Conservation (phyloP, 2,797 vertebrate genomes). For the Alfaro cultratus region DNA sequence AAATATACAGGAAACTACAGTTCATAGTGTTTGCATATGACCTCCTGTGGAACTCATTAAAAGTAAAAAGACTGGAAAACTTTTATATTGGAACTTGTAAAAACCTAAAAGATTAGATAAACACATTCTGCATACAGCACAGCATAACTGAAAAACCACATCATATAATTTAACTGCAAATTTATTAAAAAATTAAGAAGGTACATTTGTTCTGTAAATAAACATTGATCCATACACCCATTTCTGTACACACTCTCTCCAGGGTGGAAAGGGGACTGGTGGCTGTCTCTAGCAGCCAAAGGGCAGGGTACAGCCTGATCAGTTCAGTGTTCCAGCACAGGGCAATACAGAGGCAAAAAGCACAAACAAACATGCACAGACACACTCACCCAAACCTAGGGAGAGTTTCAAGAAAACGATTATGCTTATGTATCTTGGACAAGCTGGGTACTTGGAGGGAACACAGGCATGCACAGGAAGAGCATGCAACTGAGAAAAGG, state of each 20-base stretch:
- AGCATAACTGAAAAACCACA: background rate
- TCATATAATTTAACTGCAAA: conserved; percentile 2
- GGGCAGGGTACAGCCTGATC: background rate
- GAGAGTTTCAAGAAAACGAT: background rate
- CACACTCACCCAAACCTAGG: background rate
- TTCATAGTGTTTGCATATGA: conserved; percentile 32
- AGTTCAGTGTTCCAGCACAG: background rate
- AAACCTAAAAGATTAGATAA: conserved; percentile 4
- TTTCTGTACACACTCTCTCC: background rate
- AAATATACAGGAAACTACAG: conserved; percentile 1
- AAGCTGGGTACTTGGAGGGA: background rate
- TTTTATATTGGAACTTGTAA: background rate
- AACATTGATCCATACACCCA: background rate
- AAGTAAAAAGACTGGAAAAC: background rate
- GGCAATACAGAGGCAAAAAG: background rate
- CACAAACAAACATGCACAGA: background rate
- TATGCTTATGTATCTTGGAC: background rate
- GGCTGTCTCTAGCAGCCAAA: background rate
- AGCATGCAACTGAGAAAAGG: background rate
- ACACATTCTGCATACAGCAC: conserved; percentile 1
- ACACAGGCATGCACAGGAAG: background rate
- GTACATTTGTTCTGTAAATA: background rate
- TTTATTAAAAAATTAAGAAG: background rate
- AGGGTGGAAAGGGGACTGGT: background rate
- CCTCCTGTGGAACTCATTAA: conserved; percentile 1